phyloP scores from a whole-genome alignment of 2,888 invertebrate genomes.

The Rotaria magnacalcarata region DNA sequence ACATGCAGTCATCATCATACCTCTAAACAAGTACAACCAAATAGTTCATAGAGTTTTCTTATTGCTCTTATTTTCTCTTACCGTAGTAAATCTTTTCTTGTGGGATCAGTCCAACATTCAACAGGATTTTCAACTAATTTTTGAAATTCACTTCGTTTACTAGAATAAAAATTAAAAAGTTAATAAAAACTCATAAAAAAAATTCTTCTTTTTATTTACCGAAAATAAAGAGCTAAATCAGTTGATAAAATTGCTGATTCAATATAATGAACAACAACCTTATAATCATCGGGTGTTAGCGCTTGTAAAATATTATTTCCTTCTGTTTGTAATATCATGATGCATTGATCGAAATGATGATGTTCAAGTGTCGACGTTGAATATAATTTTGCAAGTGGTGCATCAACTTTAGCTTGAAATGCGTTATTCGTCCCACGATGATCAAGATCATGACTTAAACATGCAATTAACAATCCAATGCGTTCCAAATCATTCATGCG shows the following conservation, averaged over 20 bases:
- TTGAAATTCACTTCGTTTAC: constrained; percentile 81
- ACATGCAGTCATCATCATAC: constrained; percentile 59
- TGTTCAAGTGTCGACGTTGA: constrained; percentile 58
- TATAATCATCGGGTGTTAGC: constrained; percentile 53
- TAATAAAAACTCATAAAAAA: constrained; percentile 49
- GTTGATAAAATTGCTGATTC: constrained; percentile 57
- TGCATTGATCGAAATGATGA: constrained; percentile 59
- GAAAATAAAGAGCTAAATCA: constrained; percentile 57
- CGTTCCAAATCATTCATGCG: constrained; percentile 52
- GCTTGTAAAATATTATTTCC: constrained; percentile 72
- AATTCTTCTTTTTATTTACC: constrained; percentile 48
- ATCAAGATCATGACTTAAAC: constrained; percentile 57
- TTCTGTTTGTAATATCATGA: constrained; percentile 65
- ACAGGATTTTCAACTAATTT: constrained; percentile 65
- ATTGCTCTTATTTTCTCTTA: neutral
- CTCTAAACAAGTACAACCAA: constrained; percentile 46
- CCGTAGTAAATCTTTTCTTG: constrained; percentile 60
- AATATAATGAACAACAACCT: constrained; percentile 52
- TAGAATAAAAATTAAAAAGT: constrained; percentile 52
- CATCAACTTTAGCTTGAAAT: constrained; percentile 68
- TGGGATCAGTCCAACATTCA: constrained; percentile 70
- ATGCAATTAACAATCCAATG: constrained; percentile 55
- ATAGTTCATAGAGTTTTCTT: neutral
- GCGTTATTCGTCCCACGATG: constrained; percentile 58
- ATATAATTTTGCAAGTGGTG: constrained; percentile 57